Evolutionary conservation across 2,797 vertebrate genomes (phyloP), one percentile per base, ranked within the genome.

Genomic region (Buphagus erythrorhynchus): DNA sequence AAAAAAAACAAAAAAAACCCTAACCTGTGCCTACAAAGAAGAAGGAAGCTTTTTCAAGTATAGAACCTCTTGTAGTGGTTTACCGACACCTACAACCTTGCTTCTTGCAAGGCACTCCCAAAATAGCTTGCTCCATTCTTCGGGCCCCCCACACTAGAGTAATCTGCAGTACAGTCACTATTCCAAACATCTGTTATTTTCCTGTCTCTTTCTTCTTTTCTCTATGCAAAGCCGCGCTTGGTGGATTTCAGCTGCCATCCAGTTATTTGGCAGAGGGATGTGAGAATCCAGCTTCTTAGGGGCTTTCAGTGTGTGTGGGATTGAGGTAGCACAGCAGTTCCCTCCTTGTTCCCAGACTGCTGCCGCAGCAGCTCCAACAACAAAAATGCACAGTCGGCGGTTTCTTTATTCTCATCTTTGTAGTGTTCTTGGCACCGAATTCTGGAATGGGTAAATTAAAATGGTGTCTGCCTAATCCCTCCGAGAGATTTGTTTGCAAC

Each of bases 361-460:
- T 80, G 88, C 91, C 8, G 31, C 79, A 86, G 74, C 94, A 96
- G 69, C 95, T 92, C 87, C 86, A 73, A 92, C 76, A 92, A 97
- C 93, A 95, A 94, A 97, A 94, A 62, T 72, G 93, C 83, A 69
- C 86, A 74, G 82, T 97, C 28, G 43, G 93, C 12, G 17, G 28
- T 96, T 98, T 93, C 90, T 96, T 97, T 97, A 93, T 97, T 97
- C 97, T 95, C 61, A n/a, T 96, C 95, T 97, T 97, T 96, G 93
- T 77, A 81, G 75, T 3, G 18, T 82, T 96, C 75, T 93, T 96
- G 95, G 93, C 93, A 95, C 45, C 0, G 28, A 69, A 86, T 77
- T 96, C 92, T 83, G 91, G 92, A 96, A 96, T 65, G 81, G 95
- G 96, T 96, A 92, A 97, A 98, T 97, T 97, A 97, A 97, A 97